These are phyloP conservation scores for Megaceryle maxima DNA, from an alignment of 2,113 vertebrate genomes.

Conservation along the genomic window DNA sequence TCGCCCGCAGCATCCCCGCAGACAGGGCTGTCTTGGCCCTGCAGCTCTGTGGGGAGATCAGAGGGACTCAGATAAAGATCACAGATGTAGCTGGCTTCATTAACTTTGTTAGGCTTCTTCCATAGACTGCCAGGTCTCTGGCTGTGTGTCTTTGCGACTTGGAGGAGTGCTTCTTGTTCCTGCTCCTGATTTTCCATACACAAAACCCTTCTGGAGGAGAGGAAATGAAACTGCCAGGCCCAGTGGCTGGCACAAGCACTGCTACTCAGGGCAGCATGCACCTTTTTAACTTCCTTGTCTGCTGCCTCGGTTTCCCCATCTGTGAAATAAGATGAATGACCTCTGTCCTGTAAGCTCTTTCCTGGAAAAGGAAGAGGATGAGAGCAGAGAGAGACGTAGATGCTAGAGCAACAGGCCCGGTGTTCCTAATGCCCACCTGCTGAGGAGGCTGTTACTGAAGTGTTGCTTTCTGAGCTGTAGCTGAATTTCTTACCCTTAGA, in stretches of 20 bases:
- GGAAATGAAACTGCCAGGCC: neutral
- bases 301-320: neutral
- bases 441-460: neutral
- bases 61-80: neutral
- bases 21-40: neutral
- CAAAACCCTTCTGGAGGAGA: neutral
- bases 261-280: neutral
- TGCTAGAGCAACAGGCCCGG: neutral
- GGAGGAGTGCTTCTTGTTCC: fast-evolving
- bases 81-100: neutral
- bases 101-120: neutral
- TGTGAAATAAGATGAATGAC: neutral
- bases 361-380: neutral
- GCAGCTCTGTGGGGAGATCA: neutral
- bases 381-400: neutral
- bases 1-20: neutral
- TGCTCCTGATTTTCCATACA: neutral
- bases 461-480: neutral
- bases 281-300: neutral
- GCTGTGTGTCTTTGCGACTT: neutral
- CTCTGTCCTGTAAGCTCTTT: neutral
- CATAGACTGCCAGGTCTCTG: neutral
- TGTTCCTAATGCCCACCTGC: neutral
- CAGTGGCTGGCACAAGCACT: neutral
- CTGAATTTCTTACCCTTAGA: neutral